Base-by-base conservation (phyloP, 2,113 vertebrate genomes). In the Perccottus glenii region DNA sequence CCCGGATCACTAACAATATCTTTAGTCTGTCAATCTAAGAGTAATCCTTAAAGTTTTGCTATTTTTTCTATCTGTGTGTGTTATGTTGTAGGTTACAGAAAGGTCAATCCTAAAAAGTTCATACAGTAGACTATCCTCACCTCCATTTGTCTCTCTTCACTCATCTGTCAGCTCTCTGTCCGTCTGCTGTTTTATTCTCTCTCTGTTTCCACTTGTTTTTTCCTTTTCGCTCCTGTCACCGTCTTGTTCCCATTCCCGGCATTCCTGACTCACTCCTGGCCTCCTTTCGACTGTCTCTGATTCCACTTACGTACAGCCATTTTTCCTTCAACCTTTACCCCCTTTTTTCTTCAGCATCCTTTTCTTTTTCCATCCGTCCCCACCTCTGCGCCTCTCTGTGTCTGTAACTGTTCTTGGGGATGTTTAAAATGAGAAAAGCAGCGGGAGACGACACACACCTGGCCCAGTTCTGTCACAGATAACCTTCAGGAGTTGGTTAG, bases 361-460 rank as follows among this genome's bases (percentile, higher is more conserved):
- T 74, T 38, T 56, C n/a, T 72, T 38, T 62, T 15, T 42, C 52
- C n/a, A 10, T 15, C 33, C 44, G 3, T 60, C 47, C 46, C 62
- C 48, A 43, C 60, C 33, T 53, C 53, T 67, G 56, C 61, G 7
- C 35, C 46, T 55, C 52, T 10, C 16, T 60, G 53, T 72, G 62
- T 45, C 67, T n/a, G n/a, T n/a, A n/a, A n/a, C n/a, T n/a, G n/a
- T n/a, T n/a, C n/a, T 85, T 67, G 66, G 65, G 57, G 62, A 77
- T 72, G 52, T 48, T 69, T 58, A 35, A 86, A 55, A 85, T 72
- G 75, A 80, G 63, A 70, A 78, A 83, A 77, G 60, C 81, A 74
- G 81, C 57, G 72, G 64, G 67, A 64, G 70, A 70, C 60, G 72
- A 53, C 81, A 83, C 78, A 83, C 86, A 91, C 90, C 87, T 91